Conservation (phyloP, 2,113 vertebrate species). For the Muntiacus reevesi region DNA sequence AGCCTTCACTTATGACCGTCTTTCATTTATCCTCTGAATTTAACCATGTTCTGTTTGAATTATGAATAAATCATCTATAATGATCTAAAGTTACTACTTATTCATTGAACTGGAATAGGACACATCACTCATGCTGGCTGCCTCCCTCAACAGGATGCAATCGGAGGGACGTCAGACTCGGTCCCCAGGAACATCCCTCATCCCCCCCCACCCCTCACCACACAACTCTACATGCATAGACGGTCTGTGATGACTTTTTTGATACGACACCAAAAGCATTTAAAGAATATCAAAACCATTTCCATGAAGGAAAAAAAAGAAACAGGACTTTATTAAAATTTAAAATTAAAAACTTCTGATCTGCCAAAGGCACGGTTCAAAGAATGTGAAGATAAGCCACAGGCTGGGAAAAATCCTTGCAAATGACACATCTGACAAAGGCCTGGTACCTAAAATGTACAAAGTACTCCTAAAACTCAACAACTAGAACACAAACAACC, state of each 20-base stretch:
- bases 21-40: neutral
- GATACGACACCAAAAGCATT: neutral
- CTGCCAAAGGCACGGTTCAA: neutral
- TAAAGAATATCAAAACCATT: neutral
- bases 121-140: neutral
- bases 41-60: neutral
- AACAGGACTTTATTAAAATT: neutral
- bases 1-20: neutral
- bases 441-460: neutral
- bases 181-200: too few relatives aligned
- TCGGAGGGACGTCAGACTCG: neutral
- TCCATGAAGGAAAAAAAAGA: neutral
- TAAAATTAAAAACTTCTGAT: neutral
- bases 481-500: neutral
- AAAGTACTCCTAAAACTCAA: neutral
- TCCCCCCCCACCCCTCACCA: fast-evolving
- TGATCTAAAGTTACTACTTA: neutral
- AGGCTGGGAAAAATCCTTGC: neutral
- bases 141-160: neutral
- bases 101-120: neutral
- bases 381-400: neutral
- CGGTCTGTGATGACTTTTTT: neutral
- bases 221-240: fast-evolving
- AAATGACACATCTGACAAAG: neutral
- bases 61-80: neutral